Conservation (phyloP, 2,888 invertebrate genomes). For the Hartigia nigra region DNA sequence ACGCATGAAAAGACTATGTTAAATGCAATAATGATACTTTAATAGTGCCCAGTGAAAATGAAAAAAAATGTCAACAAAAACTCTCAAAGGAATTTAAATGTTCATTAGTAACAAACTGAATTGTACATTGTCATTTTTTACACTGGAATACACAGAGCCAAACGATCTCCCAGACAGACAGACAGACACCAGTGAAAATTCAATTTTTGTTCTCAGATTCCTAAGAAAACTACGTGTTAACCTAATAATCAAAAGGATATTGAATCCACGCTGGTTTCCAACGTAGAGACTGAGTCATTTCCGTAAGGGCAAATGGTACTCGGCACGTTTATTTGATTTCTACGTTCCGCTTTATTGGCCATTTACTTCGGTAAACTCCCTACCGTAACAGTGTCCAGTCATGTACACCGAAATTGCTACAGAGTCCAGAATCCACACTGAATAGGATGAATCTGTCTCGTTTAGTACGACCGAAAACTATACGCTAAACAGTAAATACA, state of each 20-base stretch:
- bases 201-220: background rate
- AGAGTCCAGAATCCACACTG: background rate
- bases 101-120: background rate
- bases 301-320: background rate
- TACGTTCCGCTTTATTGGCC: background rate
- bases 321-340: constrained; percentile 1
- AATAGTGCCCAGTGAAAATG: no score
- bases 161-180: background rate
- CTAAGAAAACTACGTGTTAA: background rate
- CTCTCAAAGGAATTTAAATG: no score
- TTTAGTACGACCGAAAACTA: no score
- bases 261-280: background rate
- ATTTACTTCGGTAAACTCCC: background rate
- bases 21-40: background rate
- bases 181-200: background rate
- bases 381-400: background rate
- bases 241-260: background rate
- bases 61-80: no score
- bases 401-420: background rate
- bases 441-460: no score
- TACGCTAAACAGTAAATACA: background rate
- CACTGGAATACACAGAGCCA: background rate
- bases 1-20: background rate
- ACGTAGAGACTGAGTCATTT: constrained; percentile 5
- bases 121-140: background rate